Evolutionary conservation across 2,888 invertebrate species (phyloP).

Genomic region (Adineta ricciae): DNA sequence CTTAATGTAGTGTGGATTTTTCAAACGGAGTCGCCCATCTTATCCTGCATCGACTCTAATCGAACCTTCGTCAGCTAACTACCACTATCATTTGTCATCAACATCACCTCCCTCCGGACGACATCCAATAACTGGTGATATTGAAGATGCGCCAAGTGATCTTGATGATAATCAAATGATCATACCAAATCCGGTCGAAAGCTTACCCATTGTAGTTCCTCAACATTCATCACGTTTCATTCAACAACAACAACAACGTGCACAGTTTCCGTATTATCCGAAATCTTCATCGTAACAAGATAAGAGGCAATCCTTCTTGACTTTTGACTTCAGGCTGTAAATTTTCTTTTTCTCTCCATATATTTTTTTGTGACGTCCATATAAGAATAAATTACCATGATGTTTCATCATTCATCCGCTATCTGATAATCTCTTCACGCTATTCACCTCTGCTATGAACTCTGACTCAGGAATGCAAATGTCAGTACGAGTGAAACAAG

Average conservation of each 20-base stretch:
- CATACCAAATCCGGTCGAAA: not conserved
- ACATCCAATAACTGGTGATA: not conserved
- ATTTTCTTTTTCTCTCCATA: not conserved
- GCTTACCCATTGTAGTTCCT: not conserved
- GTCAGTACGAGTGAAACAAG: no score
- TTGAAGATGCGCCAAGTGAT: not conserved
- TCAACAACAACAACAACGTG: not conserved
- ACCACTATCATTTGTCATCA: not conserved
- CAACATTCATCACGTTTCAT: not conserved
- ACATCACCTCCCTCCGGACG: not conserved
- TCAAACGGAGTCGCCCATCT: not conserved
- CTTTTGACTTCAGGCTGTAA: not conserved
- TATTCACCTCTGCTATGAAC: not conserved
- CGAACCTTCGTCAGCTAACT: not conserved
- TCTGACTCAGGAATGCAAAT: not conserved
- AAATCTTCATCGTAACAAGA: not conserved
- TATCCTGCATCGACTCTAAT: not conserved
- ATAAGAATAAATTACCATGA: not conserved
- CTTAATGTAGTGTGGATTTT: constrained; percentile 13
- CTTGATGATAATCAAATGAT: not conserved
- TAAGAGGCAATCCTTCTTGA: not conserved
- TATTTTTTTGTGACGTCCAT: not conserved
- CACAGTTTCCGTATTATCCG: not conserved
- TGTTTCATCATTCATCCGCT: no score
- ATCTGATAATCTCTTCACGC: no score